Evolutionary conservation across 2,797 vertebrate species (phyloP), one percentile per base, ranked within the genome.

Genomic region (Bucorvus abyssinicus): DNA sequence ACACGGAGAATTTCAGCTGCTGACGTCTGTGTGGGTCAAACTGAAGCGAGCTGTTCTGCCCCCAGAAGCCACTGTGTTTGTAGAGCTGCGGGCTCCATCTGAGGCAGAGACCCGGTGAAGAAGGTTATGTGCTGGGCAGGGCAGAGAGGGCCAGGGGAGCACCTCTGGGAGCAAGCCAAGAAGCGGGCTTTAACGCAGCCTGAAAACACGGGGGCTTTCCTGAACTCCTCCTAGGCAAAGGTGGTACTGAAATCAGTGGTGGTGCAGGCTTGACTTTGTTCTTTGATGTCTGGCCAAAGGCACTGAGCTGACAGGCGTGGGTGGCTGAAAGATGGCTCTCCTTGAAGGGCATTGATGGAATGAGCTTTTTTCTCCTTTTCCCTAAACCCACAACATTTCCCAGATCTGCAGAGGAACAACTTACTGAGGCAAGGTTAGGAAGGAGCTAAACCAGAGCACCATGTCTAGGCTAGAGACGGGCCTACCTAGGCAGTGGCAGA

Each of bases 211-310:
- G 34, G 68, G 59, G 59, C 47, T 92, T 67, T 22, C 30, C 52
- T 0, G 3, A 84, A 53, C 29, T 76, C 40, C 44, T 86, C 47
- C 27, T 55, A 73, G 42, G 77, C 13, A 11, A 61, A 86, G 69
- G 26, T 70, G 75, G 30, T 22, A 7, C 60, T 45, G 40, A 61
- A 75, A 75, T 73, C 13, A 18, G 36, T 0, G 0, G 10, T 30
- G 61, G n/a, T 71, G 84, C 74, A 69, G 42, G 55, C 77, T 64
- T 64, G 44, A 34, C n/a, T 79, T 90, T 75, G 50, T 53, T 75
- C 91, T 79, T 93, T 40, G 55, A 68, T 50, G 59, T 38, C 52
- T 74, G 70, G 56, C 74, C 56, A 94, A 76, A 44, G 0, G 2
- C 30, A 50, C 59, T 52, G 87, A 70, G 47, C 42, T 87, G 73